phyloP scores from a whole-genome alignment of 2,113 vertebrate species.

The Harpagus bidentatus region DNA sequence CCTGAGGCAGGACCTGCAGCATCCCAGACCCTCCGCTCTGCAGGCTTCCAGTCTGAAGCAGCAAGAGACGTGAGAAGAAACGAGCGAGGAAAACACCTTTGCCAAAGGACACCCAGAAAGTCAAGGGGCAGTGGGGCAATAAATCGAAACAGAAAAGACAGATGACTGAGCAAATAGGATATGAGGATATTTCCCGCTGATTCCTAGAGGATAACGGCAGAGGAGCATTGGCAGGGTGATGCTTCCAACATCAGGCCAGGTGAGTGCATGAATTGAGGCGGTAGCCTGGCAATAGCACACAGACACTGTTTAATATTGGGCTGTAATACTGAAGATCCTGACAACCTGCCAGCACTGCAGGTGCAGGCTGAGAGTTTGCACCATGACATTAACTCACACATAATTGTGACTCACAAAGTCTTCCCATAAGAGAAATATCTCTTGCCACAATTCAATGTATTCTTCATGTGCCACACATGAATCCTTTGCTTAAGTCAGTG shows the following conservation, averaged over 20 bases:
- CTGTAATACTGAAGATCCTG: not conserved
- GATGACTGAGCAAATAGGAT: not conserved
- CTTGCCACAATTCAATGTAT: not conserved
- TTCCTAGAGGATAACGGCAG: not conserved
- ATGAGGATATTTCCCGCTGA: not conserved
- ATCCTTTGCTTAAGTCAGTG: not conserved
- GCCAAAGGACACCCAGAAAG: not conserved
- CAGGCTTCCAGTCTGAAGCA: not conserved
- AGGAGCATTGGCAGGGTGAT: not conserved
- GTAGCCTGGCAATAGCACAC: not conserved
- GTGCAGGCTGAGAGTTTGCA: not conserved
- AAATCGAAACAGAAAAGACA: not conserved
- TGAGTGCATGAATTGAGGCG: not conserved
- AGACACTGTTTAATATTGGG: not conserved
- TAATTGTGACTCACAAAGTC: not conserved
- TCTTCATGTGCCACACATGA: not conserved
- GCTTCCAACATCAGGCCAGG: not conserved
- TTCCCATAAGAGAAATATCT: conserved; percentile 4
- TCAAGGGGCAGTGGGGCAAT: not conserved
- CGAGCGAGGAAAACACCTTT: not conserved
- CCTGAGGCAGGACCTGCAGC: not conserved
- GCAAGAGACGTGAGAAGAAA: fast-evolving
- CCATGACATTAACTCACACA: not conserved
- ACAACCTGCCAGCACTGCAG: not conserved
- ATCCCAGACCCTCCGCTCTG: not conserved